Conservation (phyloP, 2,113 vertebrate genomes). For the Tricholaema leucomelas region DNA sequence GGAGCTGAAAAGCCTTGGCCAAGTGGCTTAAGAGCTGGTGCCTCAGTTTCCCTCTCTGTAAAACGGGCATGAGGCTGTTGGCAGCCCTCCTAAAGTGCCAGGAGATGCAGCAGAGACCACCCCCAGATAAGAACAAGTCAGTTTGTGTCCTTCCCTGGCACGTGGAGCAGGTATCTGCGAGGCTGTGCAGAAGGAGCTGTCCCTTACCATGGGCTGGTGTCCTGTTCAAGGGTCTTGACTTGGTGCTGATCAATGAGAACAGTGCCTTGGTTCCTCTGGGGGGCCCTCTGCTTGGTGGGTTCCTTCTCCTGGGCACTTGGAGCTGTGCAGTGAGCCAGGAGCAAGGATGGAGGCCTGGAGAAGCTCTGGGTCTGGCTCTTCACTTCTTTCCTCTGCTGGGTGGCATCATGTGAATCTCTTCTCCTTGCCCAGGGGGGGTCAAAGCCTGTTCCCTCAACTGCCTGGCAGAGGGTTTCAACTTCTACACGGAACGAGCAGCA, state of each 20-base stretch:
- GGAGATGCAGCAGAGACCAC: background rate
- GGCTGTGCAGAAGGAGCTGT: background rate
- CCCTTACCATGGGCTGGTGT: accelerated
- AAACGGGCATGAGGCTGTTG: background rate
- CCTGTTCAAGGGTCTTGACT: background rate
- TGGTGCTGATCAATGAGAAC: background rate
- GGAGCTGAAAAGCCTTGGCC: background rate
- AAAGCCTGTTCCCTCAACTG: constrained; percentile 97
- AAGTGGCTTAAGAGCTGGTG: background rate
- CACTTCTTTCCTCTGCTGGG: background rate
- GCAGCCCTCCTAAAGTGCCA: background rate
- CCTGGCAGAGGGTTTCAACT: constrained; percentile 96
- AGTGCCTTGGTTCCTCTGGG: background rate
- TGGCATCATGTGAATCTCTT: background rate
- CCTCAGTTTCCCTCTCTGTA: background rate
- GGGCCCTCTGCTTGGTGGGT: background rate
- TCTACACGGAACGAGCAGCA: constrained; percentile 94
- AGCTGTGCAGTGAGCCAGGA: background rate
- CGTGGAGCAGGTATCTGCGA: accelerated
- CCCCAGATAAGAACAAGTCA: background rate
- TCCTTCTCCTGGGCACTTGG: background rate
- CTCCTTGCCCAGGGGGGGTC: constrained; percentile 84
- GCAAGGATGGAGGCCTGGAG: background rate
- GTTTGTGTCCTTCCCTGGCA: background rate
- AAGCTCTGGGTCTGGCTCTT: background rate